phyloP scores from a whole-genome alignment of 2,888 invertebrate genomes.

The Aphodius granarius region DNA sequence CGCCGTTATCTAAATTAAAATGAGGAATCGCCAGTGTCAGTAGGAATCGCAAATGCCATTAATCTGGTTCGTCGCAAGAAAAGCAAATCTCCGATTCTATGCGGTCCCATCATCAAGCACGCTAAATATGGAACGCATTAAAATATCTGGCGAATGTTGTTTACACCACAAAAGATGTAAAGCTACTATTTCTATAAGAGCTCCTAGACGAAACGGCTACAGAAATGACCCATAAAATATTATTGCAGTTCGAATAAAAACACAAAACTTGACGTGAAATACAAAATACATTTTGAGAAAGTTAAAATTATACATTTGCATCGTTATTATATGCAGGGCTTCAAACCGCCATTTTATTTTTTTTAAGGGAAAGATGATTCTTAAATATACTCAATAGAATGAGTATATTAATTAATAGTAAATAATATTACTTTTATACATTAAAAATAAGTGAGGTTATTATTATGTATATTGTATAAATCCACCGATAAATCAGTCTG shows the following conservation, averaged over 20 bases:
- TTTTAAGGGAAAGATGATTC: too few species aligned
- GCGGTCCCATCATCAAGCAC: not conserved
- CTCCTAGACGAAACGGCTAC: not conserved
- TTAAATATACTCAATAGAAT: too few species aligned
- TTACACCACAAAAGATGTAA: not conserved
- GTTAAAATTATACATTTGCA: too few species aligned
- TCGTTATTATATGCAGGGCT: not conserved
- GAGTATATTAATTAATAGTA: too few species aligned
- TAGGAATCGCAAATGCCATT: not conserved
- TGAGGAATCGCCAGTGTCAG: not conserved
- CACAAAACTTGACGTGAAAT: not conserved
- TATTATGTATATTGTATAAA: too few species aligned
- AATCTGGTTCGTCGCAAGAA: not conserved
- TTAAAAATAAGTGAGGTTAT: too few species aligned
- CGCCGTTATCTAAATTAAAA: not conserved
- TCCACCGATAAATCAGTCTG: too few species aligned
- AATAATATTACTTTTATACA: too few species aligned
- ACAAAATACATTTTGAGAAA: not conserved
- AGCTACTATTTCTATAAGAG: not conserved
- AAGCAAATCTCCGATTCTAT: not conserved
- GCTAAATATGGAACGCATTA: not conserved
- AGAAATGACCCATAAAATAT: not conserved
- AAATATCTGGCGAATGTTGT: not conserved
- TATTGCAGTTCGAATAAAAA: not conserved
- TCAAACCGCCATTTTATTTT: not conserved